Conservation (phyloP, 2,113 vertebrate genomes). For the Gadus chalcogrammus region DNA sequence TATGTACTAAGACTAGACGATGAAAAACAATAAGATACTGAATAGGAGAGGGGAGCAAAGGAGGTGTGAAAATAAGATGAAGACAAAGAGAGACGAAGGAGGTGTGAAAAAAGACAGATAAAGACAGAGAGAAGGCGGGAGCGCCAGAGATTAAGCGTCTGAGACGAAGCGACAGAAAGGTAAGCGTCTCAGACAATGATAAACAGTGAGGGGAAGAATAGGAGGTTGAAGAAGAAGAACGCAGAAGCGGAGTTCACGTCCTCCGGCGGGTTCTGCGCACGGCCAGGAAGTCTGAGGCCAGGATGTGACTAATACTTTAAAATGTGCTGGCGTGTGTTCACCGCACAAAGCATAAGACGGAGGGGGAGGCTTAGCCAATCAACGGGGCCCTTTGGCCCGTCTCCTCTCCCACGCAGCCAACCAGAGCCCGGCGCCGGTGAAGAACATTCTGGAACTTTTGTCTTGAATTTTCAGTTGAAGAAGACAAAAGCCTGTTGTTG, state of each 20-base stretch:
- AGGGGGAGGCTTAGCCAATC: no score
- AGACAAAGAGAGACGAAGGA: neutral
- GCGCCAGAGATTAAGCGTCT: neutral
- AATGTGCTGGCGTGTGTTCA: no score
- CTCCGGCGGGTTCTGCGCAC: slow-evolving; percentile 46
- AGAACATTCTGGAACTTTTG: slow-evolving; percentile 25
- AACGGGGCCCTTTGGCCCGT: neutral
- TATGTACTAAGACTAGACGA: no score
- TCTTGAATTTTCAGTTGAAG: neutral
- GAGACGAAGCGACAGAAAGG: neutral
- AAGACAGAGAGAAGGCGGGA: neutral
- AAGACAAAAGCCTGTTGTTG: neutral
- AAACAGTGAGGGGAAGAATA: neutral
- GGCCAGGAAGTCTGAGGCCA: no score
- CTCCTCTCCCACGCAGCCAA: slow-evolving; percentile 39
- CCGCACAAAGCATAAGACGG: no score
- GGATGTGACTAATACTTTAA: no score
- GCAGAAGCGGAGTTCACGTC: slow-evolving; percentile 36
- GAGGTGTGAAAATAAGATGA: no score
- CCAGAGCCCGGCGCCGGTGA: slow-evolving; percentile 23
- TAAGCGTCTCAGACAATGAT: neutral
- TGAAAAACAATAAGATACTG: neutral
- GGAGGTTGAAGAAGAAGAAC: slow-evolving; percentile 25
- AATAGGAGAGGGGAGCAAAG: neutral
- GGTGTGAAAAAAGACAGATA: neutral